Base-by-base conservation (phyloP, 2,888 invertebrate genomes). In the Plagiodera versicolora region DNA sequence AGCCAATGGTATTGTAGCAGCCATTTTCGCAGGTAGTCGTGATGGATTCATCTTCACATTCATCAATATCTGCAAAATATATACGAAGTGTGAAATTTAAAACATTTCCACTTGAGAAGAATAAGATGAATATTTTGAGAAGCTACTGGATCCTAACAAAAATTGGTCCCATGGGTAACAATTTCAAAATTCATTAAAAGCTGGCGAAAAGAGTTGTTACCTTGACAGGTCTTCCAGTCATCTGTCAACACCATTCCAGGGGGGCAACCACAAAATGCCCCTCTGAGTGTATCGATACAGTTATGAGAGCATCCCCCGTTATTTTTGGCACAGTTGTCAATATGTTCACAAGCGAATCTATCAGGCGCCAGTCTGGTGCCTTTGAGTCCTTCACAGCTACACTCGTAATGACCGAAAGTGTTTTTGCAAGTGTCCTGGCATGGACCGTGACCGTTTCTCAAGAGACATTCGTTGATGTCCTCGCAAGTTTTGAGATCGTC, bases 1-100 rank as follows among this genome's bases (percentile, higher is more conserved):
- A 84, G n/a, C 89, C 89, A 2, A 81, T 81, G 0, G 83, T 84
- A 74, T 90, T 90, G 65, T 85, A 80, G 75, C 89, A 90, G 39
- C 82, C 82, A 64, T 77, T 74, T 3, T 75, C 73, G 64, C 87
- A 81, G 63, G 75, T 61, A 35, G 72, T 61, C 1, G 73, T 67
- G 11, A 81, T 65, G 45, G 78, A 75, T 0, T 77, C 72, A 49
- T 73, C 77, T 30, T 83, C 81, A 71, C 90, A 90, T 76, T 90
- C 89, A 72, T 90, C 85, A 24, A 89, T 82, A 77, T 87, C 87
- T 86, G 68, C 5, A 59, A 67, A 58, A 54, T n/a, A 30, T 17
- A 17, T 11, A 3, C 24, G 4, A 24, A 54, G 10, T 16, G 11
- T 54, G 17, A 35, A 9, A 1, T 18, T 11, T n/a, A n/a, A n/a